Conservation (phyloP, 2,113 vertebrate species). For the Saimiri boliviensis region DNA sequence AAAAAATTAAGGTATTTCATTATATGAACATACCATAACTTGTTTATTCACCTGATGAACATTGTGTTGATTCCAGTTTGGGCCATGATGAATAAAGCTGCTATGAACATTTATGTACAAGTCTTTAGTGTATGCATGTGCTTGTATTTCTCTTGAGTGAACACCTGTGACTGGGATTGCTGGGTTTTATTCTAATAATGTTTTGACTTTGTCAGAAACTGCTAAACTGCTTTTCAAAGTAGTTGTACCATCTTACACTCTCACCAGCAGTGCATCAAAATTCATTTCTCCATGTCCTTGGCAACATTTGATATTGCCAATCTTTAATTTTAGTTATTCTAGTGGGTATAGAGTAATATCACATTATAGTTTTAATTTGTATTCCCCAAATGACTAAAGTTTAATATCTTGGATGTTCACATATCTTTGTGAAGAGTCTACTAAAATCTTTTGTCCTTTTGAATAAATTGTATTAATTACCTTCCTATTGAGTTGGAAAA, state of each 20-base stretch:
- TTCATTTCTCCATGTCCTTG: neutral
- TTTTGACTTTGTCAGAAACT: neutral
- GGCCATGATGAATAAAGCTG: neutral
- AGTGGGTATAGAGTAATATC: neutral
- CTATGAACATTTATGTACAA: neutral
- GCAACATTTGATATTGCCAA: neutral
- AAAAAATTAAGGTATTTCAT: neutral
- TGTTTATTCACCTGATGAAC: neutral
- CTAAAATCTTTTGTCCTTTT: neutral
- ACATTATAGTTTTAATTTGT: neutral
- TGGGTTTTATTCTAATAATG: neutral
- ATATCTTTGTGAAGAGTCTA: neutral
- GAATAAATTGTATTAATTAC: neutral
- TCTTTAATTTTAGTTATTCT: neutral
- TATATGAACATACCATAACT: neutral
- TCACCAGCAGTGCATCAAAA: neutral
- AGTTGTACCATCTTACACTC: neutral
- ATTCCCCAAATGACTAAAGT: neutral
- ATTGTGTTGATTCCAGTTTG: neutral
- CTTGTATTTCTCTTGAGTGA: slow-evolving; percentile 27
- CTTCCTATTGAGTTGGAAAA: neutral
- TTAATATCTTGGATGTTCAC: neutral
- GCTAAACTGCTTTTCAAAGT: neutral
- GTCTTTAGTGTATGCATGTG: neutral
- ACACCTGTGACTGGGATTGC: neutral